Conservation (phyloP, 2,113 vertebrate species). For the Cinclus mexicanus region DNA sequence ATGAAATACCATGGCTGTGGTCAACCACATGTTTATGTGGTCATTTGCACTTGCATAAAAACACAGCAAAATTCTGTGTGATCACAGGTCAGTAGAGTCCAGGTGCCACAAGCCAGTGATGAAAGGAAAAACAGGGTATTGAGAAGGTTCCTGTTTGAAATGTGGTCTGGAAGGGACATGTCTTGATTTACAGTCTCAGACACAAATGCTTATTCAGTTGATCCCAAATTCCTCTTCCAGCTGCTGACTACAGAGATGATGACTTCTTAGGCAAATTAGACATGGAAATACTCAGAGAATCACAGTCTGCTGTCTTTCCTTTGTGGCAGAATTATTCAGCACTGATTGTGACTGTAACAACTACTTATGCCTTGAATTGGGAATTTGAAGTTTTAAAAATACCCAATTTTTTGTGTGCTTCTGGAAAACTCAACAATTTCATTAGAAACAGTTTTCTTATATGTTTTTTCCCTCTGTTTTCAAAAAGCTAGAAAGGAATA, state of each 20-base stretch:
- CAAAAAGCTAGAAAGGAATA: background rate
- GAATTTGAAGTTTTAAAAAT: background rate
- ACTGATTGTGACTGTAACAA: background rate
- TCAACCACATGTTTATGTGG: background rate
- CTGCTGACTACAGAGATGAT: background rate
- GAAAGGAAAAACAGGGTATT: background rate
- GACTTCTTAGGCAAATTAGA: background rate
- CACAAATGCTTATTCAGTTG: rapidly evolving
- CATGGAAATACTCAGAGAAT: background rate
- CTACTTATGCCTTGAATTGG: background rate
- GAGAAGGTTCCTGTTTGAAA: background rate
- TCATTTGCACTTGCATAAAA: background rate
- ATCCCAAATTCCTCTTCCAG: background rate
- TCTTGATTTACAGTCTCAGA: background rate
- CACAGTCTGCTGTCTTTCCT: background rate
- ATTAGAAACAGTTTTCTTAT: background rate
- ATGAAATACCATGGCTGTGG: background rate
- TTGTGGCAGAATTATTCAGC: background rate
- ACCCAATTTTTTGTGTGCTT: background rate
- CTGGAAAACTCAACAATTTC: rapidly evolving
- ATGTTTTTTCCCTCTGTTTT: rapidly evolving
- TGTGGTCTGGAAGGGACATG: background rate
- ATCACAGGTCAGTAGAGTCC: background rate
- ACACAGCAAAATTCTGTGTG: background rate
- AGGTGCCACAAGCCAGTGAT: background rate